Evolutionary conservation across 2,113 vertebrate species (phyloP), one percentile per base, ranked within the genome.

Genomic region (Suricata suricatta): DNA sequence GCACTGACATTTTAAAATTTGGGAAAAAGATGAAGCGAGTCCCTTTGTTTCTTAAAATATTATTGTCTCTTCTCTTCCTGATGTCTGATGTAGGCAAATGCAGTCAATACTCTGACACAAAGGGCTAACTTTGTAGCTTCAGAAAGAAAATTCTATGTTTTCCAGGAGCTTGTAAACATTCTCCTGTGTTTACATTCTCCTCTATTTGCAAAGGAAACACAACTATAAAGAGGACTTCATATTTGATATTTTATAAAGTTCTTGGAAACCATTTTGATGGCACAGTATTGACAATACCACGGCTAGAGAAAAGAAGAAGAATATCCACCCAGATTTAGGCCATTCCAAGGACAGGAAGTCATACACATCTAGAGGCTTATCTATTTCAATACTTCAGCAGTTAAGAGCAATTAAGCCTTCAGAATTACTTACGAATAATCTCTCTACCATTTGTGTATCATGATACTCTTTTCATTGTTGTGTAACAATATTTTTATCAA

Each of bases 401-500:
- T 80, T 69, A 85, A 57, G 52, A 95, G 47, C 83, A 72, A 88
- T 52, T 60, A 15, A 81, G 29, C 50, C 6, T 38, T 90, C 15
- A 71, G 68, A 93, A 64, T 79, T 77, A 57, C 71, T 88, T 87
- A 64, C 2, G 7, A 52, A 77, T 31, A 69, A 54, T 81, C 35
- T 97, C 11, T 64, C 21, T 64, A 63, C 63, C 31, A 69, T 69
- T 87, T 84, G 54, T 33, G 16, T 63, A 85, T 29, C 87, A 94
- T 10, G 54, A 80, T 76, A 52, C 64, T 80, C 33, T 92, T 57
- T 74, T 94, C 21, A 89, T 25, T 41, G 31, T 80, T 79, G 52
- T 80, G 12, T 27, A 63, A 97, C 95, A 10, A 79, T 95, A 0
- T 69, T 60, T 76, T 95, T 10, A 69, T 96, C 88, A 92, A 82